A percentile compares a stretch with the other conserved stretches of the same genome.
These are phyloP conservation scores for Neuroscelio doddi DNA, from an alignment of 2,888 invertebrate genomes.

Conservation along the genomic window DNA sequence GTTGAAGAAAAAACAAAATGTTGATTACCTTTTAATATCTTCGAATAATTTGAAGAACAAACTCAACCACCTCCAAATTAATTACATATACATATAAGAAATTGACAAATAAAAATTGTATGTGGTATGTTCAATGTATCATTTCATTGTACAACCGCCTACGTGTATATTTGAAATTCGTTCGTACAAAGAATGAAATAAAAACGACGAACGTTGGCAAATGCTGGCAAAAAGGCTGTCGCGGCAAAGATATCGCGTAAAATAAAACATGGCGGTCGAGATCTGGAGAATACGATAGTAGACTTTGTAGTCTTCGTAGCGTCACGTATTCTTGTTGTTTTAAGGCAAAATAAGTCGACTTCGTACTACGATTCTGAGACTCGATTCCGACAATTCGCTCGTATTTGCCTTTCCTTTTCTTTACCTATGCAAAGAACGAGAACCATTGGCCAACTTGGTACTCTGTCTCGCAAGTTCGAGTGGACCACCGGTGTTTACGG, in stretches of 20 bases:
- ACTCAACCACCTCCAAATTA: too few species aligned
- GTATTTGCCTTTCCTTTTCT: constrained; percentile 41
- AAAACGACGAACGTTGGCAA: constrained; percentile 12
- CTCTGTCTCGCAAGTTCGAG: constrained; percentile 32
- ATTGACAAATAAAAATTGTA: too few species aligned
- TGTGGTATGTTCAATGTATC: too few species aligned
- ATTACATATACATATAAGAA: too few species aligned
- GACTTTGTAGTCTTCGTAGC: constrained; percentile 49
- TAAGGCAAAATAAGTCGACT: constrained; percentile 45
- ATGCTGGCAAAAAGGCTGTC: constrained; percentile 20
- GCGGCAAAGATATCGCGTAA: constrained; percentile 25
- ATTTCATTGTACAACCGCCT: too few species aligned
- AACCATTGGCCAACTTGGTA: constrained; percentile 36
- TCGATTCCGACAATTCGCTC: constrained; percentile 34
- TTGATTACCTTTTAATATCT: too few species aligned
- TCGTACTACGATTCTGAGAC: constrained; percentile 25
- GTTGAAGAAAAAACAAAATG: too few species aligned
- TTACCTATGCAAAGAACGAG: constrained; percentile 48
- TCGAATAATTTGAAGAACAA: too few species aligned
- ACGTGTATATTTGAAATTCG: neutral
- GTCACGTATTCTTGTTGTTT: constrained; percentile 59
- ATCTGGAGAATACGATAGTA: constrained; percentile 25
- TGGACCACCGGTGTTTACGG: constrained; percentile 37
- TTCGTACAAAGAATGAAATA: constrained; percentile 15
- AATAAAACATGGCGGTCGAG: constrained; percentile 31